These are phyloP conservation scores for Petrolisthes cinctipes DNA, from an alignment of 2,888 invertebrate genomes.

Conservation along the genomic window DNA sequence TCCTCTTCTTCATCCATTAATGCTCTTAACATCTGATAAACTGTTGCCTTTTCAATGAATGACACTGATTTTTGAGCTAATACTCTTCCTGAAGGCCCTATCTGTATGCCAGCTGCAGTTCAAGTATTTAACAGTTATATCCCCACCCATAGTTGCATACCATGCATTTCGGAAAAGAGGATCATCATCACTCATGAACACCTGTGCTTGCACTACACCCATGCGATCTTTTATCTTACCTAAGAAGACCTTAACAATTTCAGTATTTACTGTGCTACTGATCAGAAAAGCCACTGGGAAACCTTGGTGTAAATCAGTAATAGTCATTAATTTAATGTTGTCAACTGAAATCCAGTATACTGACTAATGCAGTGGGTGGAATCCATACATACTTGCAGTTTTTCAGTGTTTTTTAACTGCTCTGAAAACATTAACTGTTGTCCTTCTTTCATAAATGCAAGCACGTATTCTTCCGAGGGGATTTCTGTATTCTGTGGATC, in stretches of 20 bases:
- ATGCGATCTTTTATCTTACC: background rate
- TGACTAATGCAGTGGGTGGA: conserved; percentile 22
- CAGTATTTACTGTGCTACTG: conserved; percentile 8
- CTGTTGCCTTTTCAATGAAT: background rate
- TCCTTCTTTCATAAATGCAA: conserved; percentile 6
- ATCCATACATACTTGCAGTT: conserved; percentile 13
- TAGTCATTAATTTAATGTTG: conserved; percentile 23
- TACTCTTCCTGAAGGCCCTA: conserved; percentile 8
- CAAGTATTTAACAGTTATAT: background rate
- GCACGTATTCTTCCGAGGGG: background rate
- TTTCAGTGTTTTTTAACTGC: background rate
- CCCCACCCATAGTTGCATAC: background rate
- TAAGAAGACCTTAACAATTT: conserved; percentile 12
- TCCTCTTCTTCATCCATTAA: conserved; percentile 16
- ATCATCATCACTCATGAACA: background rate
- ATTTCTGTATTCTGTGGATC: background rate
- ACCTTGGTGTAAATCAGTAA: conserved; percentile 8
- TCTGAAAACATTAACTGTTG: background rate
- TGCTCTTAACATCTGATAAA: conserved; percentile 21
- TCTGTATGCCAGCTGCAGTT: conserved; percentile 23
- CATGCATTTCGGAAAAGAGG: background rate
- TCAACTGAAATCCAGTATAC: conserved; percentile 12
- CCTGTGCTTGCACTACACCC: background rate
- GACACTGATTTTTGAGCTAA: conserved; percentile 7
- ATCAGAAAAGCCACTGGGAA: conserved; percentile 17